Percentiles rank a stretch among this genome's conserved stretches.
phyloP scores from a whole-genome alignment of 2,797 vertebrate species.

The Oreochromis grahami region DNA sequence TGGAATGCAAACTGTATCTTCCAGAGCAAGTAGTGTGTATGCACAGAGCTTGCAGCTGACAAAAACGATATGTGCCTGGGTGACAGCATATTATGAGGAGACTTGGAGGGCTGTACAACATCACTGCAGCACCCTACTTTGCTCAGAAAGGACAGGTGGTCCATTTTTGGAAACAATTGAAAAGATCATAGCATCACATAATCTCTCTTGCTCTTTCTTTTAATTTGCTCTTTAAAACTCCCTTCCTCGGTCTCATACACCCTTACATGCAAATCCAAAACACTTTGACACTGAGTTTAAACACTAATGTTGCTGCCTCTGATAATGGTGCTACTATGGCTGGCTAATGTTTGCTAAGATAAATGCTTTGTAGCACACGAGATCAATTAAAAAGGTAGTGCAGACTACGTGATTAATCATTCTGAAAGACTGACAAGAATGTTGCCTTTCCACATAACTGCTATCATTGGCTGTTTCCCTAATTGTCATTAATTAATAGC shows the following conservation, averaged over 20 bases:
- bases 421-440: conserved; percentile 14
- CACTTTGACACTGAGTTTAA: conserved; percentile 1
- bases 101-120: neutral
- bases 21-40: neutral
- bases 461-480: conserved; percentile 36
- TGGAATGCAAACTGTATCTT: neutral
- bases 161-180: conserved; percentile 54
- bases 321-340: neutral
- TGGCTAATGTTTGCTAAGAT: conserved; percentile 3
- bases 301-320: neutral
- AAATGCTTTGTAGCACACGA: conserved; percentile 10
- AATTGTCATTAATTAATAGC: conserved; percentile 50
- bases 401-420: conserved; percentile 32
- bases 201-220: neutral
- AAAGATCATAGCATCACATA: conserved; percentile 22
- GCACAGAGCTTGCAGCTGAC: neutral
- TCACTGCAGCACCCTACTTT: neutral
- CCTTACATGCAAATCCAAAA: neutral
- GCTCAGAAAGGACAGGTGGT: conserved; percentile 7
- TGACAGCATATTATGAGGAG: conserved; percentile 31
- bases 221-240: neutral
- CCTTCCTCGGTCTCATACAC: neutral
- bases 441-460: conserved; percentile 14
- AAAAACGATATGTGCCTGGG: conserved; percentile 12
- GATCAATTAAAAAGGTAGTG: conserved; percentile 12